These are phyloP conservation scores for Phymanthus crucifer DNA, from an alignment of 92 coral and sea anemone species.

Conservation along the genomic window DNA sequence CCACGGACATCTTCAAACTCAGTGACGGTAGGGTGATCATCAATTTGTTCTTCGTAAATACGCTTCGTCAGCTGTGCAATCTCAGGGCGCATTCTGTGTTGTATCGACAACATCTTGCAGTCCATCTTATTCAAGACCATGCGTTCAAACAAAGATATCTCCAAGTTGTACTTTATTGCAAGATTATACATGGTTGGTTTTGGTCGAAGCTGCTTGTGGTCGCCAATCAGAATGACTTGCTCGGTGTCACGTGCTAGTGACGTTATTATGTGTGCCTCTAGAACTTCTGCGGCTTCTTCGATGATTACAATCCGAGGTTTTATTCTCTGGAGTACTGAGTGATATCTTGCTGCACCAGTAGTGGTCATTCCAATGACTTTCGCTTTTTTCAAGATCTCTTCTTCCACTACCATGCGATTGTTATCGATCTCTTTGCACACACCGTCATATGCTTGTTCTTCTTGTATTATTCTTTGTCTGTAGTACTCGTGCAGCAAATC, in stretches of 20 bases:
- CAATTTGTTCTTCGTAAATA: conserved; percentile 71
- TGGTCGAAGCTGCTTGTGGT: conserved; percentile 89
- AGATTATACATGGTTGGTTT: conserved; percentile 79
- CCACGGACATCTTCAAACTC: conserved; percentile 56
- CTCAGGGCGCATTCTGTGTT: conserved; percentile 93
- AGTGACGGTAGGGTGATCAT: conserved; percentile 63
- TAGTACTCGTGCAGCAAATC: conserved; percentile 35
- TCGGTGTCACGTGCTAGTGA: conserved; percentile 74
- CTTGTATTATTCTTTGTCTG: conserved; percentile 14
- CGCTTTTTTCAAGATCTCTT: conserved; percentile 42
- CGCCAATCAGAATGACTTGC: conserved; percentile 87
- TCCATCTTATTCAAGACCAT: conserved; percentile 86
- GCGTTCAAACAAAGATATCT: conserved; percentile 83
- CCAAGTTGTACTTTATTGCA: conserved; percentile 63
- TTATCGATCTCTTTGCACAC: conserved; percentile 29
- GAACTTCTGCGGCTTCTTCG: conserved; percentile 93
- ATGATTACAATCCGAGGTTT: conserved; percentile 79
- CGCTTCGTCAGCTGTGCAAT: conserved; percentile 68
- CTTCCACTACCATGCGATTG: conserved; percentile 37
- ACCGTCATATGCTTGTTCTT: conserved; percentile 42
- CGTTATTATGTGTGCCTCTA: conserved; percentile 88
- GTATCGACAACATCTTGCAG: conserved; percentile 64
- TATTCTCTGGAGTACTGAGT: conserved; percentile 64
- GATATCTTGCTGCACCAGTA: conserved; percentile 90
- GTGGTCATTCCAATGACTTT: conserved; percentile 77